These are phyloP conservation scores for Neosilurus hyrtlii DNA, from an alignment of 2,797 vertebrate species.

Conservation along the genomic window DNA sequence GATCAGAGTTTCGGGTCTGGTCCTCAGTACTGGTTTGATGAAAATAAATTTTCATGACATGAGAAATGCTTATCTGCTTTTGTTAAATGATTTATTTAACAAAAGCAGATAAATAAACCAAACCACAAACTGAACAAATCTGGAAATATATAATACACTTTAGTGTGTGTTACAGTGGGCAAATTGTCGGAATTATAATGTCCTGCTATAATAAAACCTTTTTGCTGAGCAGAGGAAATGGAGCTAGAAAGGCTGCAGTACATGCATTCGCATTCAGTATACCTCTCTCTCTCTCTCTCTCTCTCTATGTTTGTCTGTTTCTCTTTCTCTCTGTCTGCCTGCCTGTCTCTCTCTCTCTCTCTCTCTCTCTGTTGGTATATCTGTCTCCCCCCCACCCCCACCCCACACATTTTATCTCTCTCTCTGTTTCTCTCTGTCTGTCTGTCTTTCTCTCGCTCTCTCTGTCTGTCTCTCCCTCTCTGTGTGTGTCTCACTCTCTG, in stretches of 20 bases:
- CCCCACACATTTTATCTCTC: neutral
- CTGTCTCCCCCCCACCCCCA: no score
- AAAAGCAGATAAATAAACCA: neutral
- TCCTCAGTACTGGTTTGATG: neutral
- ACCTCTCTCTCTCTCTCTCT: neutral
- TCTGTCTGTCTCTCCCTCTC: no score
- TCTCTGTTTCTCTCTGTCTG: neutral
- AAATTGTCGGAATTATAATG: neutral
- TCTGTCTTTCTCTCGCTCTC: slow-evolving; percentile 31
- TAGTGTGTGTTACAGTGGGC: neutral
- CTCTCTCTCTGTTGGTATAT: no score
- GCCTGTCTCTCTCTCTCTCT: no score
- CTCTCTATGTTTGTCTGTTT: no score
- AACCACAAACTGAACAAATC: neutral
- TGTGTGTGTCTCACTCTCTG: no score
- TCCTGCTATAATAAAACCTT: neutral
- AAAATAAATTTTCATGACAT: neutral
- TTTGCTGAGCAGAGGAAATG: slow-evolving; percentile 13
- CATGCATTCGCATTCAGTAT: slow-evolving; percentile 33
- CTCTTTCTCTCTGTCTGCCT: no score
- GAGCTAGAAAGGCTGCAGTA: slow-evolving; percentile 22
- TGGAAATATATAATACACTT: no score
- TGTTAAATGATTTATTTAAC: neutral
- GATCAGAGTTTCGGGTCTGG: neutral
- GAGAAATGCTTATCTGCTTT: no score